phyloP scores from a whole-genome alignment of 2,113 vertebrate genomes.

The Raja brachyura region DNA sequence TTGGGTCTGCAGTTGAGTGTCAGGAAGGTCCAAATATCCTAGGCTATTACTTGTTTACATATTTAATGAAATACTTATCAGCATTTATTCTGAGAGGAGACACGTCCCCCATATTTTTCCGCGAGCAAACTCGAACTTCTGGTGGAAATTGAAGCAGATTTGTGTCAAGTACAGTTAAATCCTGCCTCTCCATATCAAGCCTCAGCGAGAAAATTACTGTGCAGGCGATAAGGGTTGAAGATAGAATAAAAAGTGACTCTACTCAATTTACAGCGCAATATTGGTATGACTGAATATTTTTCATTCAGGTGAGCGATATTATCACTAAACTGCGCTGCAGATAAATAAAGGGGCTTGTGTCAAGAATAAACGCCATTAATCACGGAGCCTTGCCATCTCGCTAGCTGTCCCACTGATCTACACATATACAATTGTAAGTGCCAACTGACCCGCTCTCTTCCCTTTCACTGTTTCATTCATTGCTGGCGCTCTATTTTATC shows the following conservation, averaged over 20 bases:
- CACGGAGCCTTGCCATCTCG: slow-evolving; percentile 82
- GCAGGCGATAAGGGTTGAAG: slow-evolving; percentile 96
- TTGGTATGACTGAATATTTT: slow-evolving; percentile 99
- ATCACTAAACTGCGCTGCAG: slow-evolving; percentile 98
- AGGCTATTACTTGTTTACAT: slow-evolving; percentile 57
- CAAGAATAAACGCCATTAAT: slow-evolving; percentile 99
- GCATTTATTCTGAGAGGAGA: slow-evolving; percentile 58
- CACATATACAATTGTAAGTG: slow-evolving; percentile 53
- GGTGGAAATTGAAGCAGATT: slow-evolving; percentile 99
- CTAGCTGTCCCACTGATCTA: slow-evolving; percentile 69
- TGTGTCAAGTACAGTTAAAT: slow-evolving; percentile 99
- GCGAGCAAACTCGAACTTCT: slow-evolving; percentile 81
- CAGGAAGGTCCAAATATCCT: slow-evolving; percentile 46
- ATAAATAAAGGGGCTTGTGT: slow-evolving; percentile 99
- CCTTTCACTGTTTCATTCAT: slow-evolving; percentile 22
- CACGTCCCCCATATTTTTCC: slow-evolving; percentile 62
- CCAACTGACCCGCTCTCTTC: slow-evolving; percentile 55
- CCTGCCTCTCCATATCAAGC: slow-evolving; percentile 98
- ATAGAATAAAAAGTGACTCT: slow-evolving; percentile 99
- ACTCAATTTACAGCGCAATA: slow-evolving; percentile 99
- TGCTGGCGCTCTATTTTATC: slow-evolving; percentile 19
- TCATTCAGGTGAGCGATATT: slow-evolving; percentile 99
- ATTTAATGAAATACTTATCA: slow-evolving; percentile 47
- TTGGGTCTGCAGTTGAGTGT: background rate
- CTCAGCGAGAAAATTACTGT: slow-evolving; percentile 97